Conservation (phyloP, 2,113 vertebrate genomes). For the Ptychochromis oligacanthus region DNA sequence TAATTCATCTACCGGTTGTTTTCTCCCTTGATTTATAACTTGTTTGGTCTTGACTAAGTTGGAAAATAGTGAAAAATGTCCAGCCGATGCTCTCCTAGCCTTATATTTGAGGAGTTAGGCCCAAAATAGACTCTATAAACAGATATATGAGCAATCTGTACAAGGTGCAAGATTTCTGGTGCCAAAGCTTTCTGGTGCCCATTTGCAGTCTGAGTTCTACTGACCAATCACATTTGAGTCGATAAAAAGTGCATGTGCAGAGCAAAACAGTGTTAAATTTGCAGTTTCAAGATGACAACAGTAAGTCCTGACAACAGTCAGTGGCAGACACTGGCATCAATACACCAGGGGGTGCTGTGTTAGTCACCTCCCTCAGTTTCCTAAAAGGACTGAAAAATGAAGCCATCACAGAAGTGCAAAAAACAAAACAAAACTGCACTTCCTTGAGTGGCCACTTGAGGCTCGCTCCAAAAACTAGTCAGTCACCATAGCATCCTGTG, state of each 20-base stretch:
- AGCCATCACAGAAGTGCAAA: no score
- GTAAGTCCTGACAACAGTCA: background rate
- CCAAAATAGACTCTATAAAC: background rate
- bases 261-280: background rate
- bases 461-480: no score
- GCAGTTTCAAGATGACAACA: background rate
- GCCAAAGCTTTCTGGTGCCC: background rate
- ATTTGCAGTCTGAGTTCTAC: background rate
- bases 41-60: rapidly evolving
- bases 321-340: background rate
- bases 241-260: background rate
- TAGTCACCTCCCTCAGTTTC: no score
- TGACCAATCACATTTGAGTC: background rate
- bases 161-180: background rate
- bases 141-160: no score
- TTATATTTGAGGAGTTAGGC: background rate
- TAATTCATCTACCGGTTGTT: background rate
- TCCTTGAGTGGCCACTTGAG: no score
- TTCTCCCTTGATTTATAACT: background rate
- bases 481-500: no score
- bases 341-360: background rate
- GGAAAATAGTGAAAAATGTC: no score
- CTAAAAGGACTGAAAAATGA: no score
- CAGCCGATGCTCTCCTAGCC: background rate
- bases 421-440: no score